Evolutionary conservation across 2,888 invertebrate species (phyloP), one percentile per base, ranked within the genome.

Genomic region (Calameuta idolon): DNA sequence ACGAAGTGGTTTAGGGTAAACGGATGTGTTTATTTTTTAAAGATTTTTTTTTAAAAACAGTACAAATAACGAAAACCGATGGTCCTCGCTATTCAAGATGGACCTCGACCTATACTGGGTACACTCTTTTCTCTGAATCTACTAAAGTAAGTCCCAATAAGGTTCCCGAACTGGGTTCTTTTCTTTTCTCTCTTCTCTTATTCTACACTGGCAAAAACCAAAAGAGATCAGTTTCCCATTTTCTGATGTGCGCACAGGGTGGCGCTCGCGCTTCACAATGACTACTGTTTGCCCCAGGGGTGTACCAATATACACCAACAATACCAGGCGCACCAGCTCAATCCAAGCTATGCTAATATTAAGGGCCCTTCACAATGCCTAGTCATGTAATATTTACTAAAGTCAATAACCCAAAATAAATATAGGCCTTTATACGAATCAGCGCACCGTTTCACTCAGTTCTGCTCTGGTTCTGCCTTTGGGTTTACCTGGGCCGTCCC

Each of bases 331-430:
- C 78, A 79, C 74, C 79, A 76, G 75, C 79, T 74, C 79, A 76
- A 79, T 55, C n/a, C 77, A 73, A 33, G 80, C 84, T 83, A 84
- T 82, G 83, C 83, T 85, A 83, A 85, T 85, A 83, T 82, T 81
- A 83, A 84, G 82, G 83, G 81, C 79, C 78, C 79, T 35, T 75
- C 83, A 87, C 85, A 85, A 86, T 86, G 81, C 79, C 81, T 75
- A 79, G 69, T 82, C 81, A 81, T 86, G 86, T 82, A 84, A 86
- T 87, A 88, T 88, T 87, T 84, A 87, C 81, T 79, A 77, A 81
- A 85, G 85, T 88, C 86, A 87, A 87, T 87, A 85, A 82, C 83
- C 84, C 85, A 84, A 84, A 83, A 84, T 85, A 87, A 87, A 86
- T 83, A 83, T 84, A 30, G 75, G 34, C 74, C 78, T 78, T 76